Base-by-base conservation (phyloP, 2,888 invertebrate genomes). In the Stictocephala bisonia region DNA sequence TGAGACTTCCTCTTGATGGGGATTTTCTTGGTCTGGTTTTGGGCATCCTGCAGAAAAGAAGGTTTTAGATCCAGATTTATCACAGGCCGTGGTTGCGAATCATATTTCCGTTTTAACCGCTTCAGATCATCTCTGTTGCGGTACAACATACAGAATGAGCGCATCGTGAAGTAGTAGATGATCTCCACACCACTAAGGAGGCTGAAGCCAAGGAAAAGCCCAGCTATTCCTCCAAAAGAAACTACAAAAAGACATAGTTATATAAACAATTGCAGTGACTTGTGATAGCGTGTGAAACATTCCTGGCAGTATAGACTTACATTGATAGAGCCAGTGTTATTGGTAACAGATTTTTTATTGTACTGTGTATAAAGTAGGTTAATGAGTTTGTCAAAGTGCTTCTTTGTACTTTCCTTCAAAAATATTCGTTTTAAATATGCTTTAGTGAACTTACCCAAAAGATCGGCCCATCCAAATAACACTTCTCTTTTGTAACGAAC, bases 401-500 rank as follows among this genome's bases (percentile, higher is more conserved):
- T 31, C 11, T n/a, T n/a, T n/a, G n/a, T n/a, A n/a, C n/a, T n/a
- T n/a, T n/a, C n/a, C n/a, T n/a, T n/a, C 15, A 48, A 15, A 7
- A 13, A 7, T 18, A 48, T 7, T 48, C 9, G 9, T 7, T 48
- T 48, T 7, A 7, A 48, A 7, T 71, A n/a, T 50, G 31, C 44
- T 68, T 24, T 26, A 31, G n/a, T 0, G 53, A 22, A 78, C 83
- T 83, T 83, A 90, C 91, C 93, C 50, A 93, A 82, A 66, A 94
- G 86, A 84, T 94, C 94, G 0, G 94, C 91, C 93, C 93, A 93
- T 71, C 93, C 94, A 81, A 94, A 94, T 48, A 92, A 86, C 18
- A 93, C 93, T 82, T 93, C 93, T 29, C 93, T 88, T 81, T 92
- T 93, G 81, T 91, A 93, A 2, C 90, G 87, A 26, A 93, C 90